A percentile compares a stretch with the other conserved stretches of the same genome.
phyloP scores from a whole-genome alignment of 2,797 vertebrate species.

The Philypnodon macrostomus region DNA sequence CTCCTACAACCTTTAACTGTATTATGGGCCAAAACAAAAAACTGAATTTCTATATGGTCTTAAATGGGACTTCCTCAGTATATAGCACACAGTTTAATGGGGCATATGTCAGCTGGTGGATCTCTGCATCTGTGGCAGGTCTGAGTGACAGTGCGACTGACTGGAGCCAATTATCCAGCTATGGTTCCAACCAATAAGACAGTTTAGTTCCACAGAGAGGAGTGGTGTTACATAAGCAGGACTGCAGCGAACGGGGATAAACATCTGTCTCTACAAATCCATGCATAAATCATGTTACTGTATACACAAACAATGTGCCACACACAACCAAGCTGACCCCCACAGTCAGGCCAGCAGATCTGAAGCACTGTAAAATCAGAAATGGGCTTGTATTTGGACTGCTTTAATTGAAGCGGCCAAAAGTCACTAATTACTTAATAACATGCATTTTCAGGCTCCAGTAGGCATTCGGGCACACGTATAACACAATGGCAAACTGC shows the following conservation, averaged over 20 bases:
- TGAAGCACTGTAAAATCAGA: too few species aligned
- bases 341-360: not conserved
- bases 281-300: constrained; percentile 8
- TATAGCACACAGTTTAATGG: constrained; percentile 14
- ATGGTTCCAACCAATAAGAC: constrained; percentile 13
- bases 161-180: constrained; percentile 46
- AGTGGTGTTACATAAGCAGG: constrained; percentile 8
- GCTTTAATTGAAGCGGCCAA: too few species aligned
- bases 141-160: constrained; percentile 45
- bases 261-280: constrained; percentile 5
- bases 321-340: not conserved
- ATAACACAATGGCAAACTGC: not conserved
- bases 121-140: constrained; percentile 28
- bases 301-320: constrained; percentile 11
- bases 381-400: not conserved
- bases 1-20: not conserved
- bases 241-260: constrained; percentile 15
- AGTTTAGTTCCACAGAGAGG: constrained; percentile 1
- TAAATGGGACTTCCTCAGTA: constrained; percentile 9
- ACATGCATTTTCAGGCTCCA: too few species aligned
- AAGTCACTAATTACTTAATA: too few species aligned
- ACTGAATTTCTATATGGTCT: constrained; percentile 4
- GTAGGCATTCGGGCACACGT: not conserved
- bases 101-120: constrained; percentile 12
- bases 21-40: not conserved